These are phyloP conservation scores for Amphiprion clarkii DNA, from an alignment of 2,797 vertebrate genomes.

Conservation along the genomic window DNA sequence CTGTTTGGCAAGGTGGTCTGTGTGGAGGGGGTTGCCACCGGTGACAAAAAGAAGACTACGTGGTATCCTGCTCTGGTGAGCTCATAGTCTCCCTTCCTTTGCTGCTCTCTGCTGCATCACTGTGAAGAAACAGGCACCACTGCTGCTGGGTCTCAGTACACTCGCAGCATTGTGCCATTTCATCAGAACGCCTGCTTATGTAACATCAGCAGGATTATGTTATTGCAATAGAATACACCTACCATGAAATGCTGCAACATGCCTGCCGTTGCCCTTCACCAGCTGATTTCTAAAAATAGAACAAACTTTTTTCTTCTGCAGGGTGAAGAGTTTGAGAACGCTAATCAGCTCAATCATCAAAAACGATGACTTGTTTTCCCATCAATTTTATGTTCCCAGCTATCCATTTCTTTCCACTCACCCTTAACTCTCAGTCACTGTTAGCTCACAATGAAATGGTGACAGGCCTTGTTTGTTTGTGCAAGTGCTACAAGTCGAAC, in stretches of 20 bases:
- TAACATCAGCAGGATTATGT: slow-evolving; percentile 61
- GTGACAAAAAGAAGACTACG: slow-evolving; percentile 85
- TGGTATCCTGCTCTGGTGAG: slow-evolving; percentile 90
- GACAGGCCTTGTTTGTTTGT: slow-evolving; percentile 73
- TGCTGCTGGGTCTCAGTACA: slow-evolving; percentile 41
- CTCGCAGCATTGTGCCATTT: slow-evolving; percentile 54
- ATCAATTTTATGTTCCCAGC: slow-evolving; percentile 21
- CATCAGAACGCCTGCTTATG: slow-evolving; percentile 62
- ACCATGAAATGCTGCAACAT: slow-evolving; percentile 24
- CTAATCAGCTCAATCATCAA: slow-evolving; percentile 11
- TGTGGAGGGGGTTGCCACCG: slow-evolving; percentile 80
- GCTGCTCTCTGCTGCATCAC: slow-evolving; percentile 36
- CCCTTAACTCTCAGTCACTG: slow-evolving; percentile 22
- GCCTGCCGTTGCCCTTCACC: slow-evolving; percentile 1
- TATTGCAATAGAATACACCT: slow-evolving; percentile 38
- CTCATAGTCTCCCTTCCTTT: slow-evolving; percentile 34
- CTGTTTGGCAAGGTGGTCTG: slow-evolving; percentile 88
- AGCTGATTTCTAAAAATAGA: slow-evolving; percentile 18
- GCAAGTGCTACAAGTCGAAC: slow-evolving; percentile 63
- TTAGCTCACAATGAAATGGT: slow-evolving; percentile 43
- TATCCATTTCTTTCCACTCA: slow-evolving; percentile 34
- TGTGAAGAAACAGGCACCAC: slow-evolving; percentile 28
- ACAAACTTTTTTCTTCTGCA: not conserved
- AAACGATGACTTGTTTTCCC: not conserved
- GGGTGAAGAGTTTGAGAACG: slow-evolving; percentile 6